Evolutionary conservation across 2,888 invertebrate genomes (phyloP), one percentile per base, ranked within the genome.

Genomic region (Plebejus anna): DNA sequence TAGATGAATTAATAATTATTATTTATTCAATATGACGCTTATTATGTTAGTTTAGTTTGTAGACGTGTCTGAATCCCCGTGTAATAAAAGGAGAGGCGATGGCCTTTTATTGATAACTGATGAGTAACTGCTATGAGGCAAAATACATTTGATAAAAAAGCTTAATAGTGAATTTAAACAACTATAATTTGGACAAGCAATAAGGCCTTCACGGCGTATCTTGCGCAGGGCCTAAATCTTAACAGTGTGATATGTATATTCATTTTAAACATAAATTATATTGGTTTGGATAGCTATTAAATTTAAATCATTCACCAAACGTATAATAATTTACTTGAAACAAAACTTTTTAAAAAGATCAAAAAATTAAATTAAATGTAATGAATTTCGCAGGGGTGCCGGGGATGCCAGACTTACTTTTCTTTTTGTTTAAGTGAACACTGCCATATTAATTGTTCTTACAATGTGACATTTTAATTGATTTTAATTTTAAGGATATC

Each of bases 361-460:
- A 61, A 28, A 22, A 61, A 66, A 32, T 2, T 28, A 66, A 4
- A 11, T 66, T 32, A 4, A 11, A 61, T 28, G 4, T 7, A 7
- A 66, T 66, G 11, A 32, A 28, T 61, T 61, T 61, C 59, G 11
- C 28, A 61, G 36, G 7, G 13, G 16, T 66, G 32, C 32, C 5
- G 32, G 32, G 72, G 72, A 72, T 72, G 47, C 13, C 72, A 55
- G 73, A 73, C 73, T 28, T 55, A 55, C 13, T 32, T 75, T 80
- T 80, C 81, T 83, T 84, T 84, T 84, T 80, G 82, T 82, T 84
- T 84, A 73, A 73, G 73, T 83, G 86, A 87, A 83, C 85, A 90
- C 91, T 90, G 91, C 92, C 91, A 91, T 91, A 91, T 83, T 82
- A 83, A 78, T 80, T 76, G 75, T 81, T 81, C 78, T 81, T 81